A percentile compares a stretch with the other conserved stretches of the same genome.
These are phyloP conservation scores for Enteromius thamalakanensis DNA, from an alignment of 2,797 vertebrate species.

Conservation along the genomic window DNA sequence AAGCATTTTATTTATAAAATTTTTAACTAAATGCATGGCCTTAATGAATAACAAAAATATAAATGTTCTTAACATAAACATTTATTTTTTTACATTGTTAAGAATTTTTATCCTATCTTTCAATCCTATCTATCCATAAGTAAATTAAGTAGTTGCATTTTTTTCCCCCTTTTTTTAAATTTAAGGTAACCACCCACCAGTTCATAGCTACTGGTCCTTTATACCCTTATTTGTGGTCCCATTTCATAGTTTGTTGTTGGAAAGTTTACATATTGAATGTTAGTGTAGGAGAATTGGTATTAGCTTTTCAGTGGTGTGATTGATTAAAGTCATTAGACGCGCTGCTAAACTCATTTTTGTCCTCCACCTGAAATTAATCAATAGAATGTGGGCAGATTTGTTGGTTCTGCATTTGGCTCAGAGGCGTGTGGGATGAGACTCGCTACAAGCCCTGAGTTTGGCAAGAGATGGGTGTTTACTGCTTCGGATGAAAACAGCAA, in stretches of 20 bases:
- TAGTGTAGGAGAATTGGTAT: constrained; percentile 9
- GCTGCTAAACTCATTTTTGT: constrained; percentile 34
- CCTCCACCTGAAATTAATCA: constrained; percentile 16
- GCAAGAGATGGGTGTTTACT: constrained; percentile 39
- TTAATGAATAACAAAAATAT: no score
- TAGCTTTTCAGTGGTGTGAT: constrained; percentile 19
- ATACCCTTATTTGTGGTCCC: neutral
- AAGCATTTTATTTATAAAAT: no score
- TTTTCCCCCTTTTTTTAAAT: neutral
- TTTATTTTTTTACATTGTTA: neutral
- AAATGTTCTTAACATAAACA: no score
- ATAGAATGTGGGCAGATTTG: constrained; percentile 15
- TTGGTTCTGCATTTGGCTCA: neutral
- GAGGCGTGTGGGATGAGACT: constrained; percentile 26
- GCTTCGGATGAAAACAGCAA: constrained; percentile 13
- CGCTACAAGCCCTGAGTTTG: neutral
- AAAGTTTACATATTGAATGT: neutral
- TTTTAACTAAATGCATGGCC: no score
- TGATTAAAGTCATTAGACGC: constrained; percentile 31
- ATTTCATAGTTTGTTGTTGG: neutral
- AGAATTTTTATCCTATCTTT: neutral
- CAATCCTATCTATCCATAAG: neutral
- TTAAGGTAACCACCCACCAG: neutral
- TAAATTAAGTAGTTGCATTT: neutral
- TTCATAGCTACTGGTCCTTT: neutral